Evolutionary conservation across 2,888 invertebrate genomes (phyloP), one percentile per base, ranked within the genome.

Genomic region (Anthrax anthrax): DNA sequence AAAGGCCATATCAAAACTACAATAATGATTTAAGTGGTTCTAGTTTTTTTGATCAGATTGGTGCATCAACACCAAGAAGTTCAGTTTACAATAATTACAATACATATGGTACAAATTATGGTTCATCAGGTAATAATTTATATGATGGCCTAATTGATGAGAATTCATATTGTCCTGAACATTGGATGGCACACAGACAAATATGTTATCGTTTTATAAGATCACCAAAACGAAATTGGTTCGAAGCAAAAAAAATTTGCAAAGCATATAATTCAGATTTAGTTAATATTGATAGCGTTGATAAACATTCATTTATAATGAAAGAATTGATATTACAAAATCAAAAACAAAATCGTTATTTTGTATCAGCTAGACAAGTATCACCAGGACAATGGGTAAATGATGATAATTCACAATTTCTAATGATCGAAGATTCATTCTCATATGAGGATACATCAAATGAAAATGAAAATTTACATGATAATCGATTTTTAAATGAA

Each of bases 181-280:
- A 88, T 63, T 95, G 95, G 95, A 68, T 83, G n/a, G 76, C 78
- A 29, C 86, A 76, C 60, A 77, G 81, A 52, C 80, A 83, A 50
- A 80, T 83, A 0, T 96, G 95, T 65, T 94, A 90, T 63, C 79
- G 87, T 43, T 95, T 94, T 60, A 85, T 88, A 4, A 84, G 87
- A 58, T 90, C 89, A 6, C 92, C 92, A 1, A 75, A 80, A 56
- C 82, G 81, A 47, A 79, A 78, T 38, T 78, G 83, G 59, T 80
- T 78, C 56, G 90, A 90, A 56, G 90, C 92, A 0, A 76, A 82
- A 55, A 78, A 78, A 58, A 84, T 87, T 55, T 94, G 92, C 61
- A 80, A 82, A 71, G 84, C 86, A 0, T 84, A 81, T 57, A 82
- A 83, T 58, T 79, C 88, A 2, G 87, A 91, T 60, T 69, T 94